Base-by-base conservation (phyloP, 1,140 invertebrate genomes). In the Rhagoletis zephyria region DNA sequence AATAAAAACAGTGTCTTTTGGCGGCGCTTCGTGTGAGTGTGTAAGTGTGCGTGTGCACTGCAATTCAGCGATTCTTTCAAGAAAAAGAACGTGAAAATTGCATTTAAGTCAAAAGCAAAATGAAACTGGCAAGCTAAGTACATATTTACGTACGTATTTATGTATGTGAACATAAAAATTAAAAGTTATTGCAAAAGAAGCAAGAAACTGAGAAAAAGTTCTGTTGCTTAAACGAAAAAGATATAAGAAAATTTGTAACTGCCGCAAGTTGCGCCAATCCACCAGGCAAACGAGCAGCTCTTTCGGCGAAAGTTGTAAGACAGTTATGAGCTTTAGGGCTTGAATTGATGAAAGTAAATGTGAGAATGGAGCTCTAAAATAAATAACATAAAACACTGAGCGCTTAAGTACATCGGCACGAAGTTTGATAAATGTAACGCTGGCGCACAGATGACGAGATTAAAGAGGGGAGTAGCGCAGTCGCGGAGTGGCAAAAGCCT, bases 51-150 rank as follows among this genome's bases (percentile, higher is more conserved):
- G 40, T 45, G n/a, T 70, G 65, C 1, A 45, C 30, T 74, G 42
- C 65, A 67, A 67, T 42, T 74, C 67, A 74, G 67, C 67, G 45
- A 45, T 74, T 74, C 42, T 48, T n/a, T 12, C 67, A 74, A 74
- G 42, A 45, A 48, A 45, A 14, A 67, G 42, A 45, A 48, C 5
- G 67, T 10, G 45, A 48, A 40, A 56, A 30, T 30, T 30, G 30
- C 30, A 30, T 30, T 30, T 30, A 30, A 30, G 30, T 30, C 0
- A 30, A 30, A 30, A 74, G 67, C 45, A 74, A 74, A 45, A n/a
- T 74, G 67, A 70, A 70, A 70, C 67, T 56, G 45, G 42, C 42
- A 45, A 74, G 42, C 0, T 42, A 74, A 10, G 40, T 45, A n/a
- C 45, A 16, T 3, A 56, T 1, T 6, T 40, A 19, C 30, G 40